Percentiles rank a stretch among this genome's conserved stretches.
Conservation (phyloP, 2,797 vertebrate species). For the Sebastes paucispinis region DNA sequence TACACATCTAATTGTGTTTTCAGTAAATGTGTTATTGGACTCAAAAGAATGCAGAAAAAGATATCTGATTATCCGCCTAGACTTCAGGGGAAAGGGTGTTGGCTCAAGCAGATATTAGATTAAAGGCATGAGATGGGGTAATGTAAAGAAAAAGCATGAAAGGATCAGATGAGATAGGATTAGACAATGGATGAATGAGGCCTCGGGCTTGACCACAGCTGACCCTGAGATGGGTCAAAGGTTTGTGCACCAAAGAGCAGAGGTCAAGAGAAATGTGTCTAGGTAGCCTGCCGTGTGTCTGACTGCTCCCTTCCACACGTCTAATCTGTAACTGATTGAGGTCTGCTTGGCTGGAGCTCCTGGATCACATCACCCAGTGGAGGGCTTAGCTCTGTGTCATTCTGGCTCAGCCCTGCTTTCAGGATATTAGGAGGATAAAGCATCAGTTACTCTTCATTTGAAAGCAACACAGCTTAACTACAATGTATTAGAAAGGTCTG, state of each 20-base stretch:
- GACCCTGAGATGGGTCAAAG: slow-evolving; percentile 49
- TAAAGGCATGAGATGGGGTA: neutral
- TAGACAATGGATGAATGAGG: slow-evolving; percentile 42
- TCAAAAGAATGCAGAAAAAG: neutral
- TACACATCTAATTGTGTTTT: neutral
- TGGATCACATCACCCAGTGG: slow-evolving; percentile 53
- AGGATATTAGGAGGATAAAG: slow-evolving; percentile 4
- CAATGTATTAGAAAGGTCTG: neutral
- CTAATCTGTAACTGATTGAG: slow-evolving; percentile 57
- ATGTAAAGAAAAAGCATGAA: slow-evolving; percentile 36
- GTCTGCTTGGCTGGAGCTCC: slow-evolving; percentile 34
- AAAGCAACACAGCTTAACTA: neutral
- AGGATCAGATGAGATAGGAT: slow-evolving; percentile 49
- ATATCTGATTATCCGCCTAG: neutral
- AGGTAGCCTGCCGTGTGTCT: slow-evolving; percentile 42
- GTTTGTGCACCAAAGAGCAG: slow-evolving; percentile 20
- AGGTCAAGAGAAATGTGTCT: slow-evolving; percentile 48
- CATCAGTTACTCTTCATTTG: neutral
- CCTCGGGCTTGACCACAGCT: slow-evolving; percentile 33
- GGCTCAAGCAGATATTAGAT: neutral
- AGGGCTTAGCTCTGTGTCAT: slow-evolving; percentile 33
- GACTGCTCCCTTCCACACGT: slow-evolving; percentile 43
- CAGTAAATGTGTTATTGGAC: neutral
- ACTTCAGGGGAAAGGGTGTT: neutral
- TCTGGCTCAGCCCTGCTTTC: neutral